Evolutionary conservation across 2,888 invertebrate species (phyloP), one percentile per base, ranked within the genome.

Genomic region (Candidula unifasciata): DNA sequence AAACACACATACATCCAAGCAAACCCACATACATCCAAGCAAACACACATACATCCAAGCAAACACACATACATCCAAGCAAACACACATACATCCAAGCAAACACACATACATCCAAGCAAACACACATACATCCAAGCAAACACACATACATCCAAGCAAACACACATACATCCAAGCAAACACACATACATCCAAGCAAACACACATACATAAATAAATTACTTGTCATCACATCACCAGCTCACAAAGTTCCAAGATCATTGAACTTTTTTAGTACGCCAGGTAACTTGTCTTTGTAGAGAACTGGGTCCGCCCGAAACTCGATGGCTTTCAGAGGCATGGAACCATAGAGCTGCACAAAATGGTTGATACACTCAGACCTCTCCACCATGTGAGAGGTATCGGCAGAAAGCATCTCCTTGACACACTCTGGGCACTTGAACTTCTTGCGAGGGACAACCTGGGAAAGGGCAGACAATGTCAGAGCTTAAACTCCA

Each of bases 361-460:
- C 95, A 93, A 97, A 96, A 89, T 95, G 94, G 92, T 97, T 97
- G 68, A 99, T 96, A 93, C 98, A 99, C 44, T 96, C 96, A 0
- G 98, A 97, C 6, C 99, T 95, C 92, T 97, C 97, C 3, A 97
- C 96, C 98, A 99, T 98, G 93, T 99, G 98, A 5, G 92, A 90
- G 57, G 97, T 95, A 94, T 98, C 98, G 0, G 97, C 97, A 0
- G 98, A 98, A 13, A 99, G 94, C 97, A 97, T 98, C 94, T 98
- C 98, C 94, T 97, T 97, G 3, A 96, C 96, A 94, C 98, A 98
- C 93, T 98, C 97, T 0, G 98, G 98, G 92, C 98, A 99, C 93
- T 98, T 98, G 94, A 99, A 99, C 93, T 99, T 99, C 93, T 99
- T 98, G 6, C 98, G 95, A 0, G 98, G 98, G 0, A 98, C 96